Conservation (phyloP, 2,888 invertebrate genomes). For the Seira musarum region DNA sequence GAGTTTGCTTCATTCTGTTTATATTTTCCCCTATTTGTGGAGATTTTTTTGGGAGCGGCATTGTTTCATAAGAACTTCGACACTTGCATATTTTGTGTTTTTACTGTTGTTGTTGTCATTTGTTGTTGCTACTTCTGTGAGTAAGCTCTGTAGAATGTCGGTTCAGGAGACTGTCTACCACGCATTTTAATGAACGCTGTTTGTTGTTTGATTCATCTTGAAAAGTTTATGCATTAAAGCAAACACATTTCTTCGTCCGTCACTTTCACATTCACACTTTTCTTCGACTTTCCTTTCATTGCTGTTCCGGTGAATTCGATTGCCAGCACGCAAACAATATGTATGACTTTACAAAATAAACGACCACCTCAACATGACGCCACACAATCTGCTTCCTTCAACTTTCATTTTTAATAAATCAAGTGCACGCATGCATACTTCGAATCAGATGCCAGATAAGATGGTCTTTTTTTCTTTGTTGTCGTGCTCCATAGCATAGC, state of each 20-base stretch:
- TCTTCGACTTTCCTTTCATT: not conserved
- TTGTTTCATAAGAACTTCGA: not conserved
- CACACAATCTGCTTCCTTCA: not conserved
- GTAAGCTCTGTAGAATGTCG: not conserved
- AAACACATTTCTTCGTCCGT: not conserved
- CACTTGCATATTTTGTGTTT: not conserved
- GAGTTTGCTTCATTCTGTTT: no score
- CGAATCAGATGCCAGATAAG: no score
- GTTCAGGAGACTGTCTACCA: not conserved
- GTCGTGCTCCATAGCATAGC: no score
- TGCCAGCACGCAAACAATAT: constrained; percentile 23
- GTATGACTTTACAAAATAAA: constrained; percentile 31
- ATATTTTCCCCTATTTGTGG: no score
- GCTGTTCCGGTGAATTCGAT: constrained; percentile 21
- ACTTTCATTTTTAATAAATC: no score
- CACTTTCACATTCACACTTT: not conserved
- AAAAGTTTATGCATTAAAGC: not conserved
- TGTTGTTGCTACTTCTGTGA: not conserved
- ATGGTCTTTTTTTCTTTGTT: no score
- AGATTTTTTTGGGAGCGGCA: not conserved
- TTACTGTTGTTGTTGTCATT: not conserved
- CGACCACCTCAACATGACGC: constrained; percentile 19
- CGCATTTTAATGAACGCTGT: no score
- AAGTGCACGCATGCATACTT: no score
- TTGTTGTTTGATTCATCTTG: no score